These are phyloP conservation scores for Strigamia crassipes DNA, from an alignment of 2,888 invertebrate species.

Conservation along the genomic window DNA sequence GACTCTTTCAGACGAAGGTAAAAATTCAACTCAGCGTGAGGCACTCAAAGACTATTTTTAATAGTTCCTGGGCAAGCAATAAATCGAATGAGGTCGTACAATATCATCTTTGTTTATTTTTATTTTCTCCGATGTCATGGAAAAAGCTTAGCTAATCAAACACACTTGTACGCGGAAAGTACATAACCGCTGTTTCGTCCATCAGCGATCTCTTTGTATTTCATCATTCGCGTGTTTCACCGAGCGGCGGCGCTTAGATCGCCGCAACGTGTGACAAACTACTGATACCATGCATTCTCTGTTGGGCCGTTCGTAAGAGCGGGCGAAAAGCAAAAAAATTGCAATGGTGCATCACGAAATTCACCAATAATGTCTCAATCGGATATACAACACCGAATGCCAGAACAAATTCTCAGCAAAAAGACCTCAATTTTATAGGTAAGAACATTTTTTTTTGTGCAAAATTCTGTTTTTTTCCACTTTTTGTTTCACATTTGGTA, in stretches of 20 bases:
- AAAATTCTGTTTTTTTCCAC: neutral
- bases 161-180: neutral
- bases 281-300: neutral
- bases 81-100: constrained; percentile 19
- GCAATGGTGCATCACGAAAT: neutral
- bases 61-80: constrained; percentile 4
- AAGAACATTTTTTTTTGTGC: neutral
- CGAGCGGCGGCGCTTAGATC: neutral
- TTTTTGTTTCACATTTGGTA: neutral
- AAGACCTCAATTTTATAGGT: neutral
- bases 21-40: neutral
- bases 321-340: constrained; percentile 19
- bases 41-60: constrained; percentile 10
- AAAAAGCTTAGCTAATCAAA: neutral
- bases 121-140: neutral
- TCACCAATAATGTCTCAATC: neutral
- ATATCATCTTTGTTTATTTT: constrained; percentile 33
- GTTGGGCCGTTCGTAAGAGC: constrained; percentile 1
- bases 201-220: constrained; percentile 24
- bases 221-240: neutral
- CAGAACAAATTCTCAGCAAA: neutral
- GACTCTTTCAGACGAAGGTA: neutral
- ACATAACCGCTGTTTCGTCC: neutral
- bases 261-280: constrained; percentile 2
- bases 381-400: neutral